phyloP scores from a whole-genome alignment of 1,140 invertebrate genomes.

The Cydia amplana region DNA sequence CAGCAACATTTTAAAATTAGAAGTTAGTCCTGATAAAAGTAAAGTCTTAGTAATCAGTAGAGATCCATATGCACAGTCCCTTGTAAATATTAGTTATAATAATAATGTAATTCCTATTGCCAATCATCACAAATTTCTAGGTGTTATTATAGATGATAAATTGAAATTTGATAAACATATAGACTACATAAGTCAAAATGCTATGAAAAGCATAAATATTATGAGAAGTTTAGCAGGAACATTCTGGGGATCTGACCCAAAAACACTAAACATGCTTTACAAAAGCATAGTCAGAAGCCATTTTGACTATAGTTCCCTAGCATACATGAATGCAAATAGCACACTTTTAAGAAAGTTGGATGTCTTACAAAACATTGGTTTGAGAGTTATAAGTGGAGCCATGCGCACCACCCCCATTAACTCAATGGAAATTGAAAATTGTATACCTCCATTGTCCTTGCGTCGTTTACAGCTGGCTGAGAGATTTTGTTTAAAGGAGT shows the following conservation, averaged over 20 bases:
- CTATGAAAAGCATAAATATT: slow-evolving; percentile 37
- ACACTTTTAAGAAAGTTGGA: slow-evolving; percentile 35
- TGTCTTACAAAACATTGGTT: slow-evolving; percentile 33
- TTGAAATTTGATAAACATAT: slow-evolving; percentile 37
- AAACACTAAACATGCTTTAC: slow-evolving; percentile 30
- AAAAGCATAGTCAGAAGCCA: slow-evolving; percentile 38
- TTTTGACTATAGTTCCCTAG: slow-evolving; percentile 37
- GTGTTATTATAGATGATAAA: slow-evolving; percentile 35
- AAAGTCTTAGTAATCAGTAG: too few species aligned
- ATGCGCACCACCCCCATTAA: slow-evolving; percentile 37
- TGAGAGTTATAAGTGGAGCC: slow-evolving; percentile 39
- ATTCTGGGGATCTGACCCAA: slow-evolving; percentile 40
- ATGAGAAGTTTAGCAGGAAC: slow-evolving; percentile 35
- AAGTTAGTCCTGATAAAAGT: too few species aligned
- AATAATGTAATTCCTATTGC: slow-evolving; percentile 28
- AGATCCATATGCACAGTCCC: too few species aligned
- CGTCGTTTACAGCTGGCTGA: slow-evolving; percentile 2
- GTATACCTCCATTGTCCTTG: slow-evolving; percentile 34
- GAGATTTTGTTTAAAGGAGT: too few species aligned
- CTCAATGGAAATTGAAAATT: slow-evolving; percentile 37
- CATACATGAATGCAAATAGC: slow-evolving; percentile 33
- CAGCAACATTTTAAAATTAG: too few species aligned
- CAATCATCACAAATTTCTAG: slow-evolving; percentile 36
- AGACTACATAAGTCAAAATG: slow-evolving; percentile 34
- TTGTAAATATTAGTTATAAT: too few species aligned